A percentile compares a stretch with the other conserved stretches of the same genome.
These are phyloP conservation scores for Ylistrum balloti DNA, from an alignment of 1,140 invertebrate species.

Conservation along the genomic window DNA sequence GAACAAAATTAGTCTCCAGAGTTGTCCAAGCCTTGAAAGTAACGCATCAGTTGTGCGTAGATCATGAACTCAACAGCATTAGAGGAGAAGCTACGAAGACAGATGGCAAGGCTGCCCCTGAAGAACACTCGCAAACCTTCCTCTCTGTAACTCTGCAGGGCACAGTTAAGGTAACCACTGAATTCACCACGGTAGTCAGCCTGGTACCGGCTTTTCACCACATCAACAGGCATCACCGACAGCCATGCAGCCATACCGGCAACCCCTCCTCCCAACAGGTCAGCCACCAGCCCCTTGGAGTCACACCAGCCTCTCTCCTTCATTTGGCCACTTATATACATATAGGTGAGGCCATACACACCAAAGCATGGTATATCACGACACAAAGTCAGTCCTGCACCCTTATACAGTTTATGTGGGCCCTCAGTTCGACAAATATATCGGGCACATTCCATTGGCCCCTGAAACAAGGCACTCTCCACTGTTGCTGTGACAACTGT, in stretches of 20 bases:
- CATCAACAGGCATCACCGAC: slow-evolving; percentile 82
- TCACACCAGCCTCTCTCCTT: slow-evolving; percentile 58
- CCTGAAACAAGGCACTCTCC: slow-evolving; percentile 55
- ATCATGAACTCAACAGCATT: slow-evolving; percentile 83
- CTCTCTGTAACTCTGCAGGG: slow-evolving; percentile 71
- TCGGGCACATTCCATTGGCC: slow-evolving; percentile 67
- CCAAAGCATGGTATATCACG: slow-evolving; percentile 86
- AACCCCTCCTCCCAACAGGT: slow-evolving; percentile 84
- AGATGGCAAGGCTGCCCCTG: slow-evolving; percentile 75
- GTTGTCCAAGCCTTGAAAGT: background rate
- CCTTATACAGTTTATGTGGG: slow-evolving; percentile 74
- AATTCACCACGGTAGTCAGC: slow-evolving; percentile 73
- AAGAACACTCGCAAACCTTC: slow-evolving; percentile 79
- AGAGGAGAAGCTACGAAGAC: slow-evolving; percentile 80
- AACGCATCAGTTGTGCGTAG: slow-evolving; percentile 81
- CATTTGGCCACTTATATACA: slow-evolving; percentile 75
- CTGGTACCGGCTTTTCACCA: slow-evolving; percentile 83
- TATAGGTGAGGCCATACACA: slow-evolving; percentile 87
- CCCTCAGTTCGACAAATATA: slow-evolving; percentile 65
- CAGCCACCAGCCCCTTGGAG: slow-evolving; percentile 64
- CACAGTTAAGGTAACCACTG: slow-evolving; percentile 75
- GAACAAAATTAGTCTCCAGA: background rate
- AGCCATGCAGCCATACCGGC: slow-evolving; percentile 84
- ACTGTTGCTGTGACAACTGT: slow-evolving; percentile 33
- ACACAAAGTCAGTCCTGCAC: slow-evolving; percentile 74